Evolutionary conservation across 2,888 invertebrate species (phyloP).

Genomic region (Trichogramma evanescens): DNA sequence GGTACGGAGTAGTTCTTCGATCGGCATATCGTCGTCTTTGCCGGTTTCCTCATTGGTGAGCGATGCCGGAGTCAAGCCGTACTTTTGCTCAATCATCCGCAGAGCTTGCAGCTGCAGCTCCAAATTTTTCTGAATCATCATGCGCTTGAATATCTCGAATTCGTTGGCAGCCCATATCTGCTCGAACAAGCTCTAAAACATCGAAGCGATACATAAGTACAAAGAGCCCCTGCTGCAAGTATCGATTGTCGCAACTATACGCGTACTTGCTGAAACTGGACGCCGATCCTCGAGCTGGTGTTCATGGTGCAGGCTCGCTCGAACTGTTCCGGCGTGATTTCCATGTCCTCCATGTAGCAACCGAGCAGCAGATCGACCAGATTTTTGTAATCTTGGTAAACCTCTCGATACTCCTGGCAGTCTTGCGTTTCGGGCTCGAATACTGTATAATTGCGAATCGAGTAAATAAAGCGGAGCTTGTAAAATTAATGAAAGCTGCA

Average conservation of each 20-base stretch:
- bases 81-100: constrained; percentile 74
- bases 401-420: constrained; percentile 67
- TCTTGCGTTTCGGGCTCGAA: constrained; percentile 75
- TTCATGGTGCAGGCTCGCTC: constrained; percentile 65
- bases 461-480: background rate
- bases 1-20: constrained; percentile 55
- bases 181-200: constrained; percentile 55
- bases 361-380: constrained; percentile 85
- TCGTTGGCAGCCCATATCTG: constrained; percentile 92
- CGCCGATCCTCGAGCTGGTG: constrained; percentile 46
- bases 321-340: constrained; percentile 80
- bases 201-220: background rate
- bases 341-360: constrained; percentile 88
- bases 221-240: background rate
- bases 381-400: constrained; percentile 82
- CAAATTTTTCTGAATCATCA: constrained; percentile 90
- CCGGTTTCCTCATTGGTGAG: constrained; percentile 45
- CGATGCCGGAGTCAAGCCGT: constrained; percentile 61
- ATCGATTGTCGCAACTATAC: background rate
- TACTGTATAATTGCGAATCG: constrained; percentile 53
- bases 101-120: constrained; percentile 84
- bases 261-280: constrained; percentile 53
- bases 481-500: background rate
- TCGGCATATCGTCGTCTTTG: constrained; percentile 48
- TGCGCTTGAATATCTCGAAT: constrained; percentile 77